These are phyloP conservation scores for Drosophila micromelanica DNA, from an alignment of 1,140 invertebrate species.

Conservation along the genomic window DNA sequence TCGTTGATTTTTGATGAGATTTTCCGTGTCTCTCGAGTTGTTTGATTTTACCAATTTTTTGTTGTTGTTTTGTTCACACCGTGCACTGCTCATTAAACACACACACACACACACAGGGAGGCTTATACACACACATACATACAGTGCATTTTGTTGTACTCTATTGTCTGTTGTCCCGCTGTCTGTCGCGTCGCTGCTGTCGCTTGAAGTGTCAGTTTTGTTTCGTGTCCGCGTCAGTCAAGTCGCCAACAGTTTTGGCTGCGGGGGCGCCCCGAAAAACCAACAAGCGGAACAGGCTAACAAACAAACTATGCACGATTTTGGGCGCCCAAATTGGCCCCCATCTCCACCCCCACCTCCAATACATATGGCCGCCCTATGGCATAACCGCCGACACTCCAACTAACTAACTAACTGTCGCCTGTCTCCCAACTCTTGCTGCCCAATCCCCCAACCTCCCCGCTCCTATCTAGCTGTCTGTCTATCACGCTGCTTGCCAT, in stretches of 20 bases:
- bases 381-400: constrained; percentile 69
- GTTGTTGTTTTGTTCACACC: not conserved
- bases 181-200: constrained; percentile 41
- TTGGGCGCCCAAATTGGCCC: not conserved
- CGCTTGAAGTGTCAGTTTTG: constrained; percentile 79
- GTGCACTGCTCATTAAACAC: not conserved
- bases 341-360: no score
- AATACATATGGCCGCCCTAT: constrained; percentile 1
- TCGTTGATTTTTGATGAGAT: constrained; percentile 27
- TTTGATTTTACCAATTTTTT: not conserved
- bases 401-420: constrained; percentile 58
- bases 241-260: constrained; percentile 55
- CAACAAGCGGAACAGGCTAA: constrained; percentile 23
- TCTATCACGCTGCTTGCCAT: constrained; percentile 58
- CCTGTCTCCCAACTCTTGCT: not conserved
- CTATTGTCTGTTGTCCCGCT: constrained; percentile 17
- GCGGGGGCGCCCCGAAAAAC: constrained; percentile 31
- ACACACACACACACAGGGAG: not conserved
- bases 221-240: constrained; percentile 78
- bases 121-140: constrained; percentile 3
- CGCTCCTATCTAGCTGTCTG: constrained; percentile 33
- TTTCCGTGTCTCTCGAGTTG: constrained; percentile 19
- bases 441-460: not conserved
- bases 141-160: constrained; percentile 2
- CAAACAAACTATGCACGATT: constrained; percentile 63